Base-by-base conservation (phyloP, 2,888 invertebrate species). In the Rutpela maculata region DNA sequence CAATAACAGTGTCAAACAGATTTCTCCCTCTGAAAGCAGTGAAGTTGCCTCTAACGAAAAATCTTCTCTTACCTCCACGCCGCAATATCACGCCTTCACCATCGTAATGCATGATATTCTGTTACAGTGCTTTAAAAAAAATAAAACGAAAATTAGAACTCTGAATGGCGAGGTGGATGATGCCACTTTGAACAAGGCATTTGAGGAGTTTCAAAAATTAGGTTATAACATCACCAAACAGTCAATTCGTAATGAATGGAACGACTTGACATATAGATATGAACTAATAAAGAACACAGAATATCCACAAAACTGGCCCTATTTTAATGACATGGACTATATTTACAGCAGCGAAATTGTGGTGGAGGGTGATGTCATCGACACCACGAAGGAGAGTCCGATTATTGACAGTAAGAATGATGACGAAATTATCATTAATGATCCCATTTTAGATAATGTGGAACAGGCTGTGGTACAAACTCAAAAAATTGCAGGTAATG, bases 231-330 rank as follows among this genome's bases (percentile, higher is more conserved):
- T 75, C 11, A 70, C 78, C 11, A 38, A 69, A n/a, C 56, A 75
- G 10, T 50, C 22, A 7, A 78, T 78, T 68, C 69, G 50, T 17
- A 78, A 78, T 67, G 78, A 78, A 69, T 78, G 78, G 78, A 78
- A 78, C 60, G 78, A 78, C 68, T 69, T 78, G 17, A 62, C 55
- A 18, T 72, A 69, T 22, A 69, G 75, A 56, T 75, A 78, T 55
- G 78, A 78, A 38, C 68, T 78, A 31, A 62, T 78, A 43, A 75
- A 78, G 60, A 72, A 63, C 18, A 73, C 22, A 17, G 73, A 78
- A 55, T 57, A 69, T 38, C 70, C 75, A 0, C 18, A 73, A 19
- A 56, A 73, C 12, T 78, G 78, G 78, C 69, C 75, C 4, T 78
- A 66, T 50, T 78, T 75, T 43, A 68, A 50, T 9, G 78, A 78